Evolutionary conservation across 2,888 invertebrate genomes (phyloP).

Genomic region (Tyria jacobaeae): DNA sequence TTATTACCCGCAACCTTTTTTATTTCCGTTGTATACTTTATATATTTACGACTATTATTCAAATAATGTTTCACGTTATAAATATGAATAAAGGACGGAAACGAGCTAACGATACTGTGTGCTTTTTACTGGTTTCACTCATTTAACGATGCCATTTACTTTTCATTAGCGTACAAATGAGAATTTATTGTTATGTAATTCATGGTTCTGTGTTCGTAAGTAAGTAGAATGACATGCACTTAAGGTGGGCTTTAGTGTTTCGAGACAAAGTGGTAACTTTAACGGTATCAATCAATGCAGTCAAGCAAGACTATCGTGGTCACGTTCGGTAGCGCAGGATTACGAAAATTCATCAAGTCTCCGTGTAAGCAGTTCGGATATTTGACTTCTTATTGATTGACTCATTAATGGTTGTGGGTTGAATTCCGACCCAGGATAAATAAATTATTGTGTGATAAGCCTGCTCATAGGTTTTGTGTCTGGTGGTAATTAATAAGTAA

Average conservation of each 20-base stretch:
- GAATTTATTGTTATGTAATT: conserved; percentile 43
- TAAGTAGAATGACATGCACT: conserved; percentile 7
- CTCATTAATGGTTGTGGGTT: too few species aligned
- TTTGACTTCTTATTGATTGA: background rate
- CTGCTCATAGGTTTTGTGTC: too few species aligned
- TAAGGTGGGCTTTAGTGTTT: background rate
- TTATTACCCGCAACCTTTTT: conserved; percentile 6
- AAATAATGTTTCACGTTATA: conserved; percentile 31
- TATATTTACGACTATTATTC: conserved; percentile 27
- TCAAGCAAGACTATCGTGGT: background rate
- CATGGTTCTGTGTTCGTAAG: conserved; percentile 8
- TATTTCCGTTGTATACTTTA: conserved; percentile 8
- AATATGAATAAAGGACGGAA: conserved; percentile 41
- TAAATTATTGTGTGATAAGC: too few species aligned
- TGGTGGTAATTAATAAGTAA: too few species aligned
- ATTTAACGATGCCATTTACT: conserved; percentile 29
- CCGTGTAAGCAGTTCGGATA: background rate
- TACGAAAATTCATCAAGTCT: background rate
- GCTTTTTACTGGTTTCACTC: conserved; percentile 41
- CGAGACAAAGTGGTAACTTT: background rate
- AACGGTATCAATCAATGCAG: background rate
- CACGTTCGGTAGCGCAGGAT: background rate
- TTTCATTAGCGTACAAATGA: conserved; percentile 40
- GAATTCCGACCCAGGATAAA: too few species aligned
- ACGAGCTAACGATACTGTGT: conserved; percentile 32